Evolutionary conservation across 1,140 invertebrate genomes (phyloP), one percentile per base, ranked within the genome.

Genomic region (Bombus polaris): DNA sequence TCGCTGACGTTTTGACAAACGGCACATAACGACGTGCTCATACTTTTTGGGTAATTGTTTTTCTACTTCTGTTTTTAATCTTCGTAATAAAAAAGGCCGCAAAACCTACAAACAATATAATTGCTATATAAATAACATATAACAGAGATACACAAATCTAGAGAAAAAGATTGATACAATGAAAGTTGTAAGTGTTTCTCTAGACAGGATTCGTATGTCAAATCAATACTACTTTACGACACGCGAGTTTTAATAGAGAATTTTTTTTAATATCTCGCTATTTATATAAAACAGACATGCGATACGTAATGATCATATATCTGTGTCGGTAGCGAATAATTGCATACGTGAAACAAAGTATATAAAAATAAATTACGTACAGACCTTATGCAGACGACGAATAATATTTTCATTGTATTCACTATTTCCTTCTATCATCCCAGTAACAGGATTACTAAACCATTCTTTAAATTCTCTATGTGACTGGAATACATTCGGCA

Each of bases 21-120:
- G 96, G 95, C 99, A 99, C 97, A 99, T 97, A 25, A 99, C 96
- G 88, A 99, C 97, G 95, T 99, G 99, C 94, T 99, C 99, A 95
- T 98, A 99, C 95, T 99, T 99, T 95, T 99, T 98, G 89, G 99
- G 99, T 96, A 99, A 97, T 96, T 99, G 99, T 94, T 99, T 99
- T 95, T 99, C 99, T 59, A 99, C 99, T 96, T 99, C 99, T 72
- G 96, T 97, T 96, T 99, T 99, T 80, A 99, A 96, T 87, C 99
- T 96, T 87, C 99, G 96, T 85, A 99, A 95, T 88, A 99, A 96
- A 96, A 99, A 99, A 59, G 99, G 99, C 70, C 99, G 96, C 88
- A 99, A 96, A 78, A 99, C 98, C 98, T 98, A 91, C 68, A 94
- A 92, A 83, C 87, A 90, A 86, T 66, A 71, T 6, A 65, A 85